Percentiles rank a stretch among this genome's conserved stretches.
Evolutionary conservation across 2,113 vertebrate species (phyloP).

Genomic region (Paramormyrops kingsleyae): DNA sequence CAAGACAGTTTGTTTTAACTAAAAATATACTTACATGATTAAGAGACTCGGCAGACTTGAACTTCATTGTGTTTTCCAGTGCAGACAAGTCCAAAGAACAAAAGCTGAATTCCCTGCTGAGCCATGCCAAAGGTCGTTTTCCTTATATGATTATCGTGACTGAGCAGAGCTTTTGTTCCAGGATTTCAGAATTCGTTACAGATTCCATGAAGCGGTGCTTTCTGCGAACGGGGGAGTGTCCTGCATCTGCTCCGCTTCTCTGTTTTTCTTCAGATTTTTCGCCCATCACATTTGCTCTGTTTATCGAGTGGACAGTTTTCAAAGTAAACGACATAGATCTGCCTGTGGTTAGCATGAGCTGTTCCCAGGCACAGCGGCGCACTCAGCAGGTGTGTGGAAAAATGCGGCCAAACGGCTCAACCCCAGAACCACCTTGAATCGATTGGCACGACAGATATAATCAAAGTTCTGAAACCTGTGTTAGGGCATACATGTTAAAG

Average conservation of each 20-base stretch:
- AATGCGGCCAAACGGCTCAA: constrained; percentile 15
- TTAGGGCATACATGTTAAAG: not conserved
- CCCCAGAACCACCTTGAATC: constrained; percentile 20
- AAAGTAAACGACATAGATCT: constrained; percentile 27
- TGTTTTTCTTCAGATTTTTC: not conserved
- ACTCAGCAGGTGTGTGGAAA: constrained; percentile 39
- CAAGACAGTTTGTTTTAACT: not conserved
- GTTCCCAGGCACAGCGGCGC: constrained; percentile 34
- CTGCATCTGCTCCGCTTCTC: not conserved
- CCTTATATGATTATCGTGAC: not conserved
- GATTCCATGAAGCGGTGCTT: not conserved
- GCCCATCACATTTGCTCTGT: constrained; percentile 18
- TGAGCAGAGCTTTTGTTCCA: not conserved
- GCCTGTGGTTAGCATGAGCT: constrained; percentile 25
- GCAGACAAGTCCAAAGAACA: not conserved
- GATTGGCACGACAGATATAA: constrained; percentile 20
- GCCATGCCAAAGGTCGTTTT: not conserved
- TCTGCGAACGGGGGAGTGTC: not conserved
- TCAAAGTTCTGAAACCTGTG: constrained; percentile 3
- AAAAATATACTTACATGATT: constrained; percentile 2
- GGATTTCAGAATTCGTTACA: not conserved
- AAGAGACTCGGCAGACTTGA: not conserved
- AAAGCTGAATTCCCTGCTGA: not conserved
- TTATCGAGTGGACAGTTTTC: constrained; percentile 19
- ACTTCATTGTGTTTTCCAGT: not conserved